Percentiles rank a stretch among this genome's conserved stretches.
phyloP scores from a whole-genome alignment of 2,797 vertebrate species.

The Glyptemys insculpta region DNA sequence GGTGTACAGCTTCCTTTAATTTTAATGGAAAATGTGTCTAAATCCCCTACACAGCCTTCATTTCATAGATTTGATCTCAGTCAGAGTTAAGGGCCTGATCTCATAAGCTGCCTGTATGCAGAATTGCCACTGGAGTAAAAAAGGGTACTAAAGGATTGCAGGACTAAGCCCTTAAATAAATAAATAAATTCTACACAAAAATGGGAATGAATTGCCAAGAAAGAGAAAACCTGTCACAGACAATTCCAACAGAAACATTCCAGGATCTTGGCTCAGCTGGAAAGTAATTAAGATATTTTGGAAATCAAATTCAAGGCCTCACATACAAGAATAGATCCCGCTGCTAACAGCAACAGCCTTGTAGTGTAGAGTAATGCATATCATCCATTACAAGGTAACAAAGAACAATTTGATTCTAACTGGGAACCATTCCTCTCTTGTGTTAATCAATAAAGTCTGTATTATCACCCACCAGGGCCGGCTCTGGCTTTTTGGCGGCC shows the following conservation, averaged over 20 bases:
- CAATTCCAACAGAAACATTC: slow-evolving; percentile 64
- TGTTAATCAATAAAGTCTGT: slow-evolving; percentile 4
- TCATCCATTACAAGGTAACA: background rate
- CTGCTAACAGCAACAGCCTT: slow-evolving; percentile 48
- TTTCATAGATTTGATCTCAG: slow-evolving; percentile 8
- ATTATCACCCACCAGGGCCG: slow-evolving; percentile 28
- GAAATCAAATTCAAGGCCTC: slow-evolving; percentile 46
- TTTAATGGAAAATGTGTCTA: slow-evolving; percentile 16
- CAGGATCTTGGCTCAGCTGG: slow-evolving; percentile 50
- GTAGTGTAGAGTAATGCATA: background rate
- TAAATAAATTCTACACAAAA: background rate
- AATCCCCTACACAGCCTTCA: fast-evolving
- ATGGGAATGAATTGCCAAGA: slow-evolving; percentile 12
- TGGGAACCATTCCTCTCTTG: background rate
- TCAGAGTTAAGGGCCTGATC: background rate
- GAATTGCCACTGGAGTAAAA: background rate
- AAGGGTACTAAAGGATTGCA: slow-evolving; percentile 6
- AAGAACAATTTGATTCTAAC: background rate
- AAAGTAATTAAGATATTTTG: slow-evolving; percentile 55
- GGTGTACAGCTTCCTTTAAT: background rate
- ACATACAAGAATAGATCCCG: slow-evolving; percentile 10
- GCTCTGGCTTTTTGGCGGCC: too few species aligned
- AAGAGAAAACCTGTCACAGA: slow-evolving; percentile 16
- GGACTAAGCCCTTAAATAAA: background rate
- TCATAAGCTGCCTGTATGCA: background rate